Conservation (phyloP, 2,113 vertebrate genomes). For the Catharus fuscescens region DNA sequence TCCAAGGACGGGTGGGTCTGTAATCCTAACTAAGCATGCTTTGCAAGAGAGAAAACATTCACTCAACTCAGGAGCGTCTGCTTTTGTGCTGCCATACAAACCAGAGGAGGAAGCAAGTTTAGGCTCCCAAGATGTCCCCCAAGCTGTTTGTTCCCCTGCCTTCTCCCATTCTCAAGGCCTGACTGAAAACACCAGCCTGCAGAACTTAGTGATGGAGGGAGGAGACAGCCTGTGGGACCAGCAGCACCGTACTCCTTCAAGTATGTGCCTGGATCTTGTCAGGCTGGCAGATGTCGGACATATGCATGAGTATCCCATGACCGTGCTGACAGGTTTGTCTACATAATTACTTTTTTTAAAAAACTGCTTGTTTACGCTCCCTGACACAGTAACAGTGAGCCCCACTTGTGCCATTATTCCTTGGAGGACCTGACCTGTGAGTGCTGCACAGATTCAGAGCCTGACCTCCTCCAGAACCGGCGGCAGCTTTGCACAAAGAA, state of each 20-base stretch:
- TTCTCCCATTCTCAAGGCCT: not conserved
- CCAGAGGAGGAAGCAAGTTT: not conserved
- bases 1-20: not conserved
- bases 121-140: not conserved
- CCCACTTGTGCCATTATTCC: not conserved
- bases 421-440: not conserved
- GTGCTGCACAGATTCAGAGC: not conserved
- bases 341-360: not conserved
- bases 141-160: not conserved
- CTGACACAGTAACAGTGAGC: not conserved
- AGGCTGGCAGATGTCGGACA: slow-evolving; percentile 27
- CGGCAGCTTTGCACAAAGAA: not conserved
- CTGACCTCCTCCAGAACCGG: not conserved
- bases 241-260: not conserved
- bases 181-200: not conserved
- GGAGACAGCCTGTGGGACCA: not conserved
- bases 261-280: slow-evolving; percentile 13
- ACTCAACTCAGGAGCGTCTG: not conserved
- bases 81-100: not conserved
- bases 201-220: not conserved
- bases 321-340: not conserved
- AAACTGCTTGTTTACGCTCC: not conserved
- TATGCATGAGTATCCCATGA: not conserved
- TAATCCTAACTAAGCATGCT: not conserved
- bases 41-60: not conserved